phyloP scores from a whole-genome alignment of 2,113 vertebrate species.

The Semnornis frantzii region DNA sequence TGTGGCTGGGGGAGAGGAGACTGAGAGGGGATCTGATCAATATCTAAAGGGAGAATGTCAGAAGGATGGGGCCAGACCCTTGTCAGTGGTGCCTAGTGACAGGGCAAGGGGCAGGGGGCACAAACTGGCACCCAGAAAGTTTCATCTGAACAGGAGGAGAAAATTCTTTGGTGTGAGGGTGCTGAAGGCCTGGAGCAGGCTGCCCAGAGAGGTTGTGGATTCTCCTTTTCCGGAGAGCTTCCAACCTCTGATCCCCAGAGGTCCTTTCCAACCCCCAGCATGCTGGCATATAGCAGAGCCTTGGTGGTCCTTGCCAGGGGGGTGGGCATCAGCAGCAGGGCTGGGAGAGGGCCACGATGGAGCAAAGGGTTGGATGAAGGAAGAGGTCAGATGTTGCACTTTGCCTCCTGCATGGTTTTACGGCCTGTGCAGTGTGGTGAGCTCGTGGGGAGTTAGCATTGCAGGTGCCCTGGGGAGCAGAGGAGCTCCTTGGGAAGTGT shows the following conservation, averaged over 20 bases:
- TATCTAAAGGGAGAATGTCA: neutral
- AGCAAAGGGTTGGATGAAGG: neutral
- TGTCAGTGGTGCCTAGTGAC: too few species aligned
- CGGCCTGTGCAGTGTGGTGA: neutral
- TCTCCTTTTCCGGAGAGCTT: too few species aligned
- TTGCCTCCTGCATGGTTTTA: rapidly evolving
- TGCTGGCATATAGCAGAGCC: neutral
- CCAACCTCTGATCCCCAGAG: neutral
- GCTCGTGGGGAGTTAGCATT: neutral
- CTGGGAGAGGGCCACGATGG: neutral
- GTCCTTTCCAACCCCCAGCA: neutral
- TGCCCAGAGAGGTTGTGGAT: too few species aligned
- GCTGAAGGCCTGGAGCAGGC: too few species aligned
- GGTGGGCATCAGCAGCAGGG: rapidly evolving
- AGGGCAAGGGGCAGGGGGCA: too few species aligned
- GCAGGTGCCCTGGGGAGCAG: neutral
- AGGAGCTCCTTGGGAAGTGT: neutral
- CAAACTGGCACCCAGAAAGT: too few species aligned
- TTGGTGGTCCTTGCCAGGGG: neutral
- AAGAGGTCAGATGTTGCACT: rapidly evolving
- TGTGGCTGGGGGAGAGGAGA: neutral
- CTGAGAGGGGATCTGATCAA: neutral
- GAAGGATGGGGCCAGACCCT: neutral
- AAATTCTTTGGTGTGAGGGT: too few species aligned
- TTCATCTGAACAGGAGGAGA: too few species aligned